Conservation (phyloP, 2,797 vertebrate species). For the Chromobotia macracanthus region DNA sequence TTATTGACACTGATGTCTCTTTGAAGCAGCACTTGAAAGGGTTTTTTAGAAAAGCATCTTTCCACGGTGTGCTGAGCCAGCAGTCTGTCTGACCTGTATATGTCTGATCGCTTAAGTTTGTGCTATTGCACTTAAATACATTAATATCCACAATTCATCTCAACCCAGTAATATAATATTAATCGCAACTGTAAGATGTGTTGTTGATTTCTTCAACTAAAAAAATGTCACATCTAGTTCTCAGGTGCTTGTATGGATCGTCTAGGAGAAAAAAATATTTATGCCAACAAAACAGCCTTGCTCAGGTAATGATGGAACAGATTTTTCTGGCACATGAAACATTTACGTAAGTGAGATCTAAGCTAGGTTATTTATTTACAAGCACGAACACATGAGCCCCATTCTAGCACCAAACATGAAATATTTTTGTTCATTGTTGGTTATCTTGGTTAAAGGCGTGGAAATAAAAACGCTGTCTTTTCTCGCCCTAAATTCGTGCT, state of each 20-base stretch:
- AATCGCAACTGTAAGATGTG: background rate
- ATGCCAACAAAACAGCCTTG: background rate
- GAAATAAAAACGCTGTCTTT: too few species aligned
- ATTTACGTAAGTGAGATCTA: background rate
- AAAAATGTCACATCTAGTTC: background rate
- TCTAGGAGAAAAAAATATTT: background rate
- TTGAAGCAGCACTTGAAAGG: constrained; percentile 35
- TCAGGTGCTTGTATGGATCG: background rate
- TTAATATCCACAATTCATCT: constrained; percentile 12
- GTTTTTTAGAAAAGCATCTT: constrained; percentile 24
- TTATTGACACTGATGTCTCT: constrained; percentile 29
- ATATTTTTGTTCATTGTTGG: background rate
- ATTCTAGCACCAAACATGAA: background rate
- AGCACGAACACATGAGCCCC: background rate
- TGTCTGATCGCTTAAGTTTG: constrained; percentile 40
- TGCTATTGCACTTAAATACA: constrained; percentile 31
- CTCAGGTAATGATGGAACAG: background rate
- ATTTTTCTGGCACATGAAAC: background rate
- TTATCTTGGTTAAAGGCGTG: too few species aligned
- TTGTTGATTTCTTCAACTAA: background rate
- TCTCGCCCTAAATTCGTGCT: too few species aligned
- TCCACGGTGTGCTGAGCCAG: constrained; percentile 39
- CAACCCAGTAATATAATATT: constrained; percentile 4
- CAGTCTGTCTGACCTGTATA: constrained; percentile 45
- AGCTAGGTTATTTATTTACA: constrained; percentile 20